A percentile compares a stretch with the other conserved stretches of the same genome.
These are phyloP conservation scores for Acyrthosiphon pisum DNA, from an alignment of 1,140 invertebrate species.

Conservation along the genomic window DNA sequence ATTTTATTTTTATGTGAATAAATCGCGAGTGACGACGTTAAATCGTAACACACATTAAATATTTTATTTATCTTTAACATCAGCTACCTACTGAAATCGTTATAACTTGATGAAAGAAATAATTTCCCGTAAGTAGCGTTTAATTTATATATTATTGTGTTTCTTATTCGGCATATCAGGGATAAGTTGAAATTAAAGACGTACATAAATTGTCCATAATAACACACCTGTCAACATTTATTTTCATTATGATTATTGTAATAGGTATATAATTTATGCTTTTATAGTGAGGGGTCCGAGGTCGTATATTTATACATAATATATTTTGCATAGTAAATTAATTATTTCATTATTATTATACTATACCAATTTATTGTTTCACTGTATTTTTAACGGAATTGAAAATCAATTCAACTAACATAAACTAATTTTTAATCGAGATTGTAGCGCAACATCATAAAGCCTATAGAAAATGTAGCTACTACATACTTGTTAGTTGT, in stretches of 20 bases:
- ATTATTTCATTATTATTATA: neutral
- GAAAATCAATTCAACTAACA: neutral
- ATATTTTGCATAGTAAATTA: neutral
- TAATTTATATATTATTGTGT: neutral
- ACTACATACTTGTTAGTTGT: neutral
- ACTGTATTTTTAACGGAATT: neutral
- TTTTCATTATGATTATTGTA: neutral
- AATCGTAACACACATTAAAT: neutral
- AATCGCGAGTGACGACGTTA: neutral
- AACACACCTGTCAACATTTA: neutral
- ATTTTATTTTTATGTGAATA: neutral
- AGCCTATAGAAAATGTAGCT: neutral
- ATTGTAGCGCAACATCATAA: neutral
- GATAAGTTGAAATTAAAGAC: constrained; percentile 1
- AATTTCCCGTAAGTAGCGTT: neutral
- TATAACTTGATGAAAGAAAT: neutral
- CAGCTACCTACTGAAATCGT: neutral
- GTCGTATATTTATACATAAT: neutral
- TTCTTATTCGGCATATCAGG: neutral
- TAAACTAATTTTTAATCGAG: neutral
- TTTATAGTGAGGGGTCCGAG: neutral
- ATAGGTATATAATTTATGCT: neutral
- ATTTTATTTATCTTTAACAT: neutral
- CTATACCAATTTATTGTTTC: neutral
- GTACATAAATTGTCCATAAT: neutral